Conservation (phyloP, 1,140 invertebrate genomes). For the Antheraea mylitta region DNA sequence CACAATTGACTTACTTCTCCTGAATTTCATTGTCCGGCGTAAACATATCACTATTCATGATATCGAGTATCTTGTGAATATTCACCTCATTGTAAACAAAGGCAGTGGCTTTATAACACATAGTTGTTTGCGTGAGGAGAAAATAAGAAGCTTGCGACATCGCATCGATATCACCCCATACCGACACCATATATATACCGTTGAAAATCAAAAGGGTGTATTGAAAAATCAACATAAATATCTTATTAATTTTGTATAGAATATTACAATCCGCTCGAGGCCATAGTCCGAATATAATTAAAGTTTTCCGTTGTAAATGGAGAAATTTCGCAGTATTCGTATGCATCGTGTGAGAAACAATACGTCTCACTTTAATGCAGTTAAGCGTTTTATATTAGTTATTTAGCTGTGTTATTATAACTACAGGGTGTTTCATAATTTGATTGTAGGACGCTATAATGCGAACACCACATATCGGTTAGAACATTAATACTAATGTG, state of each 20-base stretch:
- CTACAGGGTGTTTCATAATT: not conserved
- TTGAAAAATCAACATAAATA: not conserved
- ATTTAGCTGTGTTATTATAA: not conserved
- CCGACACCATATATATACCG: not conserved
- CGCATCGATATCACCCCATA: slow-evolving; percentile 2
- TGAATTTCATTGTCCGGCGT: not conserved
- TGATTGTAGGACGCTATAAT: too few relatives aligned
- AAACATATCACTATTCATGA: slow-evolving; percentile 5
- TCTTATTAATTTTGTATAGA: not conserved
- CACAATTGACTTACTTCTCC: not conserved
- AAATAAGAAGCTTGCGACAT: slow-evolving; percentile 5
- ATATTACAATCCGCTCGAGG: not conserved
- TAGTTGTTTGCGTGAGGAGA: not conserved
- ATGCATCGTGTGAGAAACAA: not conserved
- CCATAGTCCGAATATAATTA: not conserved
- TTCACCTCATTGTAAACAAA: not conserved
- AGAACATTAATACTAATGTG: too few relatives aligned
- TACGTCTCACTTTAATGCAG: not conserved
- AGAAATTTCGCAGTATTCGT: not conserved
- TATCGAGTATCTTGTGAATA: not conserved
- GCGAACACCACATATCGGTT: too few relatives aligned
- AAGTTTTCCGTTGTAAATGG: not conserved
- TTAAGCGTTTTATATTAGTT: not conserved
- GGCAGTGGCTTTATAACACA: not conserved
- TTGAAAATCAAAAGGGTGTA: not conserved